Base-by-base conservation (phyloP, 2,113 vertebrate genomes). In the Xenopus tropicalis region DNA sequence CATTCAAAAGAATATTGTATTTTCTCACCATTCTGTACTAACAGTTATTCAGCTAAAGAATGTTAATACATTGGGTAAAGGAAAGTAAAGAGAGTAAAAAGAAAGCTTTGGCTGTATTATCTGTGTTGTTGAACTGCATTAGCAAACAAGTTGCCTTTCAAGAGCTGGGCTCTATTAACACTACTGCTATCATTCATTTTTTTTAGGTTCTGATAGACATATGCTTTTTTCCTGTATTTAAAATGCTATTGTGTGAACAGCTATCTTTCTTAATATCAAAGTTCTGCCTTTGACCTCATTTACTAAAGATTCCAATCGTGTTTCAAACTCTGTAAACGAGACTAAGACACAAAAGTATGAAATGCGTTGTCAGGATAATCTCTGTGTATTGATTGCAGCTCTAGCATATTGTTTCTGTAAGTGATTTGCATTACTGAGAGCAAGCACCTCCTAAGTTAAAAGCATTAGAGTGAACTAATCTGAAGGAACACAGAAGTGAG, bases 401-500 rank as follows among this genome's bases (percentile, higher is more conserved):
- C 37, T 1, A 59, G 59, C 22, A 68, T 59, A 74, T 52, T 61
- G 43, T 61, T 22, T 44, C 25, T 37, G 29, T 37, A 37, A 37
- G 29, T 37, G 29, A 37, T 37, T 37, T 9, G 46, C 3, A 29
- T 17, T 37, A 48, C 43, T 63, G 11, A 44, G 56, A 51, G 21
- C 25, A 25, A 22, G 10, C 62, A 67, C 63, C 19, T 61, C 19
- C 22, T 14, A 68, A 68, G 43, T 61, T 61, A 74, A 68, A 74
- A 68, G 42, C 72, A 68, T 74, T 68, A 52, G 19, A 9, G 48
- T 51, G 19, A 22, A 52, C 59, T 42, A 51, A 14, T 14, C 21
- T 46, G 7, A 29, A 61, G 42, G 7, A 46, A 44, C 19, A 4
- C 21, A 46, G 29, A 11, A 66, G 14, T 48, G n/a, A 7, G 42